These are phyloP conservation scores for Cromileptes altivelis DNA, from an alignment of 2,113 vertebrate species.

Conservation along the genomic window DNA sequence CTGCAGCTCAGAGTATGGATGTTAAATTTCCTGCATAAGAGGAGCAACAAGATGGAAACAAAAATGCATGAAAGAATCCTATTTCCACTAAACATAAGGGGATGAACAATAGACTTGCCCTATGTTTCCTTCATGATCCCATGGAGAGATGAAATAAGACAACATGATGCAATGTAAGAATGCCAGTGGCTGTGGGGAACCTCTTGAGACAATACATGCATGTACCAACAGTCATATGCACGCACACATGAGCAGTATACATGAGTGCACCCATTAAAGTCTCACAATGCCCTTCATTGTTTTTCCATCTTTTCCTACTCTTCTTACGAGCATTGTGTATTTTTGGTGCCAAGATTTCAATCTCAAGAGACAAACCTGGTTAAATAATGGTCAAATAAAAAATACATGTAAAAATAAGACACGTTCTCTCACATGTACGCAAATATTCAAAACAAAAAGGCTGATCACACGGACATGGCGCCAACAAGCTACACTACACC, in stretches of 20 bases:
- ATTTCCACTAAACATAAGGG: constrained; percentile 17
- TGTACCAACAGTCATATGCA: constrained; percentile 20
- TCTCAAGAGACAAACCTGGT: constrained; percentile 16
- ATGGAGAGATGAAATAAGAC: constrained; percentile 31
- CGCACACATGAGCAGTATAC: constrained; percentile 3
- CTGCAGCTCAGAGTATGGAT: constrained; percentile 49
- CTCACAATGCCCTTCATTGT: constrained; percentile 7
- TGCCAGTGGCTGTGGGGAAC: constrained; percentile 25
- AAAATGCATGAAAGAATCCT: constrained; percentile 13
- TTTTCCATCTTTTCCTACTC: constrained; percentile 11
- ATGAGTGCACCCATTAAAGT: neutral
- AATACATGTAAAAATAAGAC: neutral
- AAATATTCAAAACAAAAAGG: constrained; percentile 24
- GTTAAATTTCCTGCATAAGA: constrained; percentile 43
- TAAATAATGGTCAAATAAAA: constrained; percentile 16
- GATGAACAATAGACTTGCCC: neutral
- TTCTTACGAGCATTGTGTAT: neutral
- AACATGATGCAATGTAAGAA: constrained; percentile 26
- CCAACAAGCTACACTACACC: neutral
- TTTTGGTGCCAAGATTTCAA: constrained; percentile 16
- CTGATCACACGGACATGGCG: neutral
- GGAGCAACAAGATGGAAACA: constrained; percentile 21
- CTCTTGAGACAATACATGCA: constrained; percentile 33
- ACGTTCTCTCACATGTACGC: neutral
- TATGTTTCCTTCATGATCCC: constrained; percentile 11